These are phyloP conservation scores for Synergus umbraculus DNA, from an alignment of 2,888 invertebrate species.

Conservation along the genomic window DNA sequence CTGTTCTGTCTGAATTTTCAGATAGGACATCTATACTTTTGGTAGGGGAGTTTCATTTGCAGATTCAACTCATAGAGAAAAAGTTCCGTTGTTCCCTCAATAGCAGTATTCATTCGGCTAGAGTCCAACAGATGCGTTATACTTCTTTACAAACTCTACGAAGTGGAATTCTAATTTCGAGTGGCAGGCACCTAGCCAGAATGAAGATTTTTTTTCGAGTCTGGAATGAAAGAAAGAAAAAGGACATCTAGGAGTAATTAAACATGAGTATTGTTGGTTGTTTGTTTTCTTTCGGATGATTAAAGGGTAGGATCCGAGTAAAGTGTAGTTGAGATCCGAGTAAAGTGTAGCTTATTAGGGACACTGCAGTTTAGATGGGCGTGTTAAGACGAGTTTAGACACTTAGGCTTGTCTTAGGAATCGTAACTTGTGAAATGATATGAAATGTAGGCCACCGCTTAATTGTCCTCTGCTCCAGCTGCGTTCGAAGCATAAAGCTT, in stretches of 20 bases:
- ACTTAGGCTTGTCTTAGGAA: conserved; percentile 44
- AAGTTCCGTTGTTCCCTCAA: background rate
- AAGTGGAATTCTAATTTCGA: background rate
- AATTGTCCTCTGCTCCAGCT: conserved; percentile 62
- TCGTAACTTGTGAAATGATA: conserved; percentile 58
- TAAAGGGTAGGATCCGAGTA: background rate
- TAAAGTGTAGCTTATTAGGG: background rate
- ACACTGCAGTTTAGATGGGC: conserved; percentile 5
- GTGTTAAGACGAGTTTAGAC: background rate
- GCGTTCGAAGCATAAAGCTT: conserved; percentile 37
- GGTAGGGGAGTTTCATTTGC: too few species aligned
- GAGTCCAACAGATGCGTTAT: background rate
- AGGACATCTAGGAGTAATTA: too few species aligned
- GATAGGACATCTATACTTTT: too few species aligned
- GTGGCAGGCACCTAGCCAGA: background rate
- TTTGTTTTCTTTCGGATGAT: background rate
- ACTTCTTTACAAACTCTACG: background rate
- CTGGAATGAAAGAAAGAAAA: background rate
- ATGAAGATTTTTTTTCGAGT: background rate
- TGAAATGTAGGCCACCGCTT: conserved; percentile 66
- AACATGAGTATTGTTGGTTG: background rate
- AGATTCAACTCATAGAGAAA: background rate
- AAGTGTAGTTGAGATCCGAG: background rate
- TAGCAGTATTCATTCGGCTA: background rate
- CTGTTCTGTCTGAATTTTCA: too few species aligned